Conservation (phyloP, 2,888 invertebrate genomes). For the Cepaea hortensis region DNA sequence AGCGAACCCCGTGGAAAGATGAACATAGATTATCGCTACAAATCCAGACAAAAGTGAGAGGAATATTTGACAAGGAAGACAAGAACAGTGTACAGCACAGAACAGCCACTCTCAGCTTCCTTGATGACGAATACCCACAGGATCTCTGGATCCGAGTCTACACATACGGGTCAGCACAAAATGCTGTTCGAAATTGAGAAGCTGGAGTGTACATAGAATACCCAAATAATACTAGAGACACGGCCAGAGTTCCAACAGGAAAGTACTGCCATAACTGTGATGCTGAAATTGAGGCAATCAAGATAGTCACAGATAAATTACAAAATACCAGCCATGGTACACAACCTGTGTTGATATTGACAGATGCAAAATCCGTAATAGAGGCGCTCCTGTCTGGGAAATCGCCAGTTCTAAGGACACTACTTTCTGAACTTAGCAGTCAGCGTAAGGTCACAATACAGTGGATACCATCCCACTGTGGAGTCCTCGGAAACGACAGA, state of each 20-base stretch:
- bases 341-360: not conserved
- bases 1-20: no score
- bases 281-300: conserved; percentile 1
- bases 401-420: not conserved
- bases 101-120: not conserved
- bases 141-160: not conserved
- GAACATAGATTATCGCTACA: no score
- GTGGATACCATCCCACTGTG: no score
- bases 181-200: not conserved
- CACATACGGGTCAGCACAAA: conserved; percentile 11
- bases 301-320: not conserved
- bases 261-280: not conserved
- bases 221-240: not conserved
- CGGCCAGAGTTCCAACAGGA: not conserved
- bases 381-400: not conserved
- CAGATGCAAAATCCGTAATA: not conserved
- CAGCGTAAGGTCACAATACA: no score
- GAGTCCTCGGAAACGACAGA: no score
- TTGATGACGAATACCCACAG: conserved; percentile 9
- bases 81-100: not conserved
- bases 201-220: not conserved
- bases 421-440: not conserved
- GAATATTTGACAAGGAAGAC: not conserved
- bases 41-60: conserved; percentile 1
- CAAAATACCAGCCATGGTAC: not conserved